Conservation (phyloP, 2,113 vertebrate species). For the Lampris incognitus region DNA sequence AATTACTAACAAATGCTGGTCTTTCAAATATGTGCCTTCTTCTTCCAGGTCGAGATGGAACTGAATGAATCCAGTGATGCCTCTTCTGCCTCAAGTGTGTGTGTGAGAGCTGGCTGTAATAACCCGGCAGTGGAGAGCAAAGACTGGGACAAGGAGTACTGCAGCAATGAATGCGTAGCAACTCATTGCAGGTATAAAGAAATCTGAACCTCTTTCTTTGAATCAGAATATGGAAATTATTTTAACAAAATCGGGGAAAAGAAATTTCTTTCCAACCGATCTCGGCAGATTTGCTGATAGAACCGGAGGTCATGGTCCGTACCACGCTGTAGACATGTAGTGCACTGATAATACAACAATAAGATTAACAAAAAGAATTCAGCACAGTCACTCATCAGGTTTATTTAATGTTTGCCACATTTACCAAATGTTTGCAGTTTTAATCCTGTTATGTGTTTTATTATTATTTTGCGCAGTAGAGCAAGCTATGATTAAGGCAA, state of each 20-base stretch:
- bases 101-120: slow-evolving; percentile 88
- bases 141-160: slow-evolving; percentile 95
- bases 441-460: too few species aligned
- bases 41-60: slow-evolving; percentile 86
- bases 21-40: neutral
- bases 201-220: neutral
- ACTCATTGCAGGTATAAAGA: slow-evolving; percentile 88
- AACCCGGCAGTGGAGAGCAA: slow-evolving; percentile 87
- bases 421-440: too few species aligned
- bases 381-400: too few species aligned
- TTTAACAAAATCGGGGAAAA: neutral
- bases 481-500: too few species aligned
- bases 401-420: too few species aligned
- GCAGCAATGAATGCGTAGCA: slow-evolving; percentile 93
- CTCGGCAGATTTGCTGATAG: too few species aligned
- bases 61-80: slow-evolving; percentile 71
- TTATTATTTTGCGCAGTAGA: too few species aligned
- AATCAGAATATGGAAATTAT: neutral
- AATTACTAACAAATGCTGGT: neutral
- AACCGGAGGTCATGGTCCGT: too few species aligned
- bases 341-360: too few species aligned
- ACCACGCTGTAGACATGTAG: too few species aligned
- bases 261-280: too few species aligned
- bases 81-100: slow-evolving; percentile 76
- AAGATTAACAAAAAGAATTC: too few species aligned